Percentiles rank a stretch among this genome's conserved stretches.
Evolutionary conservation across 35 echinoderm and acorn worm genomes (phyloP).

Genomic region (Strongylocentrotus purpuratus): DNA sequence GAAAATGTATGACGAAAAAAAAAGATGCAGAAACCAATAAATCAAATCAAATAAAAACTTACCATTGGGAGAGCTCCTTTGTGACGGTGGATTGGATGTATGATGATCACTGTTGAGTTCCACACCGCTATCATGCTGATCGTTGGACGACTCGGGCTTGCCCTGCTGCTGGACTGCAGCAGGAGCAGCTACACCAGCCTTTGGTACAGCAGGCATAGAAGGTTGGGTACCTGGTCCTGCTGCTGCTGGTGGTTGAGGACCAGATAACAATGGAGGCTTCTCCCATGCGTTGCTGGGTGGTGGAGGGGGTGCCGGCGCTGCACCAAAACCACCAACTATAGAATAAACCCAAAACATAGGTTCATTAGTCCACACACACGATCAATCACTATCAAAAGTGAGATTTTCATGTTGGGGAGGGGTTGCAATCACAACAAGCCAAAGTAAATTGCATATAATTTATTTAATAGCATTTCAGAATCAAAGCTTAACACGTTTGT

Average conservation of each 20-base stretch:
- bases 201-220: constrained; percentile 5
- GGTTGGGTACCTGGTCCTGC: background rate
- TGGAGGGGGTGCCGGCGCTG: constrained; percentile 52
- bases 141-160: constrained; percentile 74
- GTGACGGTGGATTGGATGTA: constrained; percentile 88
- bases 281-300: constrained; percentile 86
- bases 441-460: no score
- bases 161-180: constrained; percentile 45
- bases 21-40: no score
- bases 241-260: background rate
- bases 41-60: no score
- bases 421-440: no score
- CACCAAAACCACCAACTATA: background rate
- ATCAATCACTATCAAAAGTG: no score
- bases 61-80: constrained; percentile 80
- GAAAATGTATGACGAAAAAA: no score
- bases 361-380: background rate
- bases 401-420: no score
- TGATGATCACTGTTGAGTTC: constrained; percentile 99
- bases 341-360: background rate
- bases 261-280: constrained; percentile 77
- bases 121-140: constrained; percentile 95
- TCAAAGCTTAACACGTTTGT: no score
- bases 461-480: no score
- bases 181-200: constrained; percentile 19